Evolutionary conservation across 2,797 vertebrate species (phyloP), one percentile per base, ranked within the genome.

Genomic region (Phataginus tricuspis): DNA sequence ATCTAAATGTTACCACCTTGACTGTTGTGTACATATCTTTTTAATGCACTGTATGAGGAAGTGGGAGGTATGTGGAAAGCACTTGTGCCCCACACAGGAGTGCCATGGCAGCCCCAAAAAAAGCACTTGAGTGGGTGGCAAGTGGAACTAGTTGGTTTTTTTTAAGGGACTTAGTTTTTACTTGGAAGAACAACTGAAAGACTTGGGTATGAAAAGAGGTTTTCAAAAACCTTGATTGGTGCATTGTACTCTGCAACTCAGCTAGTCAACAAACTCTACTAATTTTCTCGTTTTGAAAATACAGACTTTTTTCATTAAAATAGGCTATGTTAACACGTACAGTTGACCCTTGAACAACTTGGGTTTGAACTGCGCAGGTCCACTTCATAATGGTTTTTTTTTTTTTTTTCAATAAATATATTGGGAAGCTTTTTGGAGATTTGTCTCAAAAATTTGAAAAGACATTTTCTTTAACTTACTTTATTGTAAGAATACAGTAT

Each of bases 241-340:
- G 61, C 51, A 34, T 45, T 39, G 10, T 93, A 39, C n/a, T 51
- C 0, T 51, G 42, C 29, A 55, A 31, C 45, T 39, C 55, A 39
- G 31, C 53, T 51, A 9, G 27, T 74, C 45, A 53, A 4, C 31
- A 55, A 39, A 71, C 42, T 82, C 42, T 19, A 27, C 55, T 74
- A 13, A 37, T 91, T 66, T 71, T 71, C 77, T 80, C 71, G 5
- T 45, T 95, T 51, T 19, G 23, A 51, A 84, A 84, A 79, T 39
- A 79, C 5, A 51, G 4, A 12, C 66, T 69, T 94, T 86, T 92
- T 92, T 87, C 42, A 37, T 86, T 84, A 90, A 74, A 86, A 84
- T n/a, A 57, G 64, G n/a, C n/a, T 82, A 0, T 61, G 39, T 82
- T 90, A 71, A 74, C 27, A 23, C 86, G 1, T 83, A 89, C 45